phyloP scores from a whole-genome alignment of 2,888 invertebrate species.

The Panzeria rudis region DNA sequence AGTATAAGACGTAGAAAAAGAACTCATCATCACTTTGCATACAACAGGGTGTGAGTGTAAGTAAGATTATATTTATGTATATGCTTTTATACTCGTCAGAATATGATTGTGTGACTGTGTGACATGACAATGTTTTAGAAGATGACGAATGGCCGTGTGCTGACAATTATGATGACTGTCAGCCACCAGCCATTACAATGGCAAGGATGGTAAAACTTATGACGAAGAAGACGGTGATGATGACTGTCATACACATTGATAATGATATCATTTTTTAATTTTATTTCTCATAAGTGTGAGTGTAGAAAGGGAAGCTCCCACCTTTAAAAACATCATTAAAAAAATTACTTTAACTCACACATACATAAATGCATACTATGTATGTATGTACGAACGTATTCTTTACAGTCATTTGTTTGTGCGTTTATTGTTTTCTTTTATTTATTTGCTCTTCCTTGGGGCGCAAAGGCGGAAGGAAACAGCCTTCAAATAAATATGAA shows the following conservation, averaged over 20 bases:
- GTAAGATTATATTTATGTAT: constrained; percentile 23
- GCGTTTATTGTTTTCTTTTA: constrained; percentile 14
- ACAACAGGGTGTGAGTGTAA: constrained; percentile 51
- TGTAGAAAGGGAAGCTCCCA: background rate
- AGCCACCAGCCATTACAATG: constrained; percentile 42
- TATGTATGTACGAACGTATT: background rate
- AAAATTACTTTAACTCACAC: constrained; percentile 51
- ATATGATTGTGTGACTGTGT: constrained; percentile 34
- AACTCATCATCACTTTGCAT: constrained; percentile 39
- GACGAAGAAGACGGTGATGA: constrained; percentile 19
- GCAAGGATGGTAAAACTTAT: constrained; percentile 11
- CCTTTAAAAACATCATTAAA: constrained; percentile 58
- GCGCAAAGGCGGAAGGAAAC: constrained; percentile 64
- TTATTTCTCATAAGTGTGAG: constrained; percentile 6
- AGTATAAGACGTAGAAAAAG: constrained; percentile 15
- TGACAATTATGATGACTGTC: constrained; percentile 71
- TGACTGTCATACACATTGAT: constrained; percentile 34
- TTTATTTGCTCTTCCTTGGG: constrained; percentile 56
- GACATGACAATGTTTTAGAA: constrained; percentile 64
- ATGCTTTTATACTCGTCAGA: background rate
- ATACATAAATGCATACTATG: no score
- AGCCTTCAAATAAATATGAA: constrained; percentile 63
- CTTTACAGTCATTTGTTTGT: constrained; percentile 2
- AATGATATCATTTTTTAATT: constrained; percentile 26
- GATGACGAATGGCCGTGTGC: constrained; percentile 70